Evolutionary conservation across 2,888 invertebrate species (phyloP), one percentile per base, ranked within the genome.

Genomic region (Archips crataeganus): DNA sequence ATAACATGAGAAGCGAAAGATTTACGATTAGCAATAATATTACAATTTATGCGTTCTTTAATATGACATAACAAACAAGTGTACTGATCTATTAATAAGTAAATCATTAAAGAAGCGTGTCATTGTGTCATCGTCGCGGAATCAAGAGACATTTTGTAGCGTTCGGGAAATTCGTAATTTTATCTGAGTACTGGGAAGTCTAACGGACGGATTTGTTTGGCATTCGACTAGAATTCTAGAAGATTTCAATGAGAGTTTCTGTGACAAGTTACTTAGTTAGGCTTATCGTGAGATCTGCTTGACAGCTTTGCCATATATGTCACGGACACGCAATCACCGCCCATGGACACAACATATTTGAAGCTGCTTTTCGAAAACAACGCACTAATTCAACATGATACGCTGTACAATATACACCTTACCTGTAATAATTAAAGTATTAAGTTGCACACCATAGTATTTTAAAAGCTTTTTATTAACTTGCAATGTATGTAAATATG

Each of bases 61-160:
- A 74, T 69, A 74, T 74, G 69, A 74, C 73, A 69, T 74, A 74
- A 69, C 64, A 51, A 63, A 74, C 73, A 69, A 74, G 73, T 74
- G 73, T 69, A 64, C 23, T 54, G 68, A 62, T 51, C 74, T 65
- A 70, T 54, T 74, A 74, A 74, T 68, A 74, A 32, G 34, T 8
- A 13, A 51, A 65, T 70, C 74, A 54, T 70, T 74, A 65, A 64
- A 69, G 32, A 67, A 68, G 0, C 65, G 64, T 69, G 69, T 60
- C 69, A 69, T 65, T 65, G 69, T 70, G 69, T 69, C 39, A 39
- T 39, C 73, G 32, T 64, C 36, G 42, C 13, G 32, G 60, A 36
- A 51, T 69, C 36, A 70, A 70, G 64, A 11, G 42, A 51, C 6
- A 13, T 59, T 69, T 51, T 45, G 47, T 60, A 15, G 60, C 13